Percentiles rank a stretch among this genome's conserved stretches.
phyloP scores from a whole-genome alignment of 2,113 vertebrate species.

The Synchiropus splendidus region DNA sequence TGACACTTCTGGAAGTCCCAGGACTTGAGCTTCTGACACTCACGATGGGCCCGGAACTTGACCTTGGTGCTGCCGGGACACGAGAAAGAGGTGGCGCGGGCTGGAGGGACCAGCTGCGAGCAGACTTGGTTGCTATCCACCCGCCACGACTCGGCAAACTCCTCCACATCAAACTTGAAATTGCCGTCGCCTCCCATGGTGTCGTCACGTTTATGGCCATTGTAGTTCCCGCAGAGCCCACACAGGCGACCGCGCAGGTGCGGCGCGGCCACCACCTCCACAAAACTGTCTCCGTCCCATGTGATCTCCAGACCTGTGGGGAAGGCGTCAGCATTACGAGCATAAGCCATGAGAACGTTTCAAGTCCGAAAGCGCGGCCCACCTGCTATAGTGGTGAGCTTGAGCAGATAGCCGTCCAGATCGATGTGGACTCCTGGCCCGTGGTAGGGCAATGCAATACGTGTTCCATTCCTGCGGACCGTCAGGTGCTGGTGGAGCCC shows the following conservation, averaged over 20 bases:
- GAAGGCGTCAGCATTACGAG: background rate
- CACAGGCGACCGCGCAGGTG: constrained; percentile 88
- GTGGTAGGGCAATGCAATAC: constrained; percentile 83
- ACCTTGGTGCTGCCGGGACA: constrained; percentile 85
- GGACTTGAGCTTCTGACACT: constrained; percentile 91
- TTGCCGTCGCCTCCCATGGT: constrained; percentile 85
- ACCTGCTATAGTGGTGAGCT: constrained; percentile 91
- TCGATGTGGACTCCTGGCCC: constrained; percentile 81
- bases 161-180: constrained; percentile 95
- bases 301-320: constrained; percentile 88
- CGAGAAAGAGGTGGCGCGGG: constrained; percentile 73
- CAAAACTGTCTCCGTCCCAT: constrained; percentile 98
- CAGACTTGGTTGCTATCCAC: constrained; percentile 89
- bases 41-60: constrained; percentile 86
- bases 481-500: constrained; percentile 95
- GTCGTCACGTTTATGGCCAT: constrained; percentile 91
- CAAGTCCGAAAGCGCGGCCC: constrained; percentile 2
- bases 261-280: constrained; percentile 89
- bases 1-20: constrained; percentile 96
- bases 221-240: constrained; percentile 96
- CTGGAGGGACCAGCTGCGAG: constrained; percentile 59
- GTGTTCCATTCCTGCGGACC: constrained; percentile 86
- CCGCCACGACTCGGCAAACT: constrained; percentile 93
- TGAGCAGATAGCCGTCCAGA: constrained; percentile 92
- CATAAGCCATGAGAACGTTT: background rate